These are phyloP conservation scores for Drosophila ercepeae DNA, from an alignment of 1,140 invertebrate species.

Conservation along the genomic window DNA sequence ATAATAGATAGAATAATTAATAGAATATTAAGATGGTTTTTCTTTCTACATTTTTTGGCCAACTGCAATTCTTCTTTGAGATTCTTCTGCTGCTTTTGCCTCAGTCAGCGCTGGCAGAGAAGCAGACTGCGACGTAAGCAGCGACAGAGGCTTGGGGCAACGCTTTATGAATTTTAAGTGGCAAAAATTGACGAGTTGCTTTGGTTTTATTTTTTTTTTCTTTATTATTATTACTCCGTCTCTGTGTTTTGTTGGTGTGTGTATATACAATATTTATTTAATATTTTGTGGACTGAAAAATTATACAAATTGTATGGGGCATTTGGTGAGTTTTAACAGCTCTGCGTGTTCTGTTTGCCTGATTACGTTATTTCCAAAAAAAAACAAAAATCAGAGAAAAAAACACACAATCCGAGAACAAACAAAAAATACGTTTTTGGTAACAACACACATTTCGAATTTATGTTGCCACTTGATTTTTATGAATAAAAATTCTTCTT, in stretches of 20 bases:
- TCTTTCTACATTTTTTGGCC: background rate
- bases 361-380: slow-evolving; percentile 38
- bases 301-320: slow-evolving; percentile 72
- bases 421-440: slow-evolving; percentile 6
- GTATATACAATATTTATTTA: slow-evolving; percentile 56
- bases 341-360: slow-evolving; percentile 76
- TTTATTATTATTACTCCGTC: slow-evolving; percentile 47
- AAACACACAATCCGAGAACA: slow-evolving; percentile 5
- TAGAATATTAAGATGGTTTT: too few relatives aligned
- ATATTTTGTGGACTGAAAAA: slow-evolving; percentile 70
- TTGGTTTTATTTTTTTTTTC: slow-evolving; percentile 80
- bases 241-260: background rate
- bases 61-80: background rate
- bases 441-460: slow-evolving; percentile 51
- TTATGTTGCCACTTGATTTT: slow-evolving; percentile 68
- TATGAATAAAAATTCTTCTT: slow-evolving; percentile 77
- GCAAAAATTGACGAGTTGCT: slow-evolving; percentile 76
- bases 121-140: background rate
- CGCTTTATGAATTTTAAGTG: slow-evolving; percentile 80
- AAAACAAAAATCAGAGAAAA: background rate
- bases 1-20: background rate
- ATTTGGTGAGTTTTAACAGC: slow-evolving; percentile 72
- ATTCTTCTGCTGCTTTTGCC: background rate
- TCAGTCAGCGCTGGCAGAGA: background rate
- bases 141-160: slow-evolving; percentile 19